phyloP scores from a whole-genome alignment of 2,113 vertebrate genomes.

The Petroica traversi region DNA sequence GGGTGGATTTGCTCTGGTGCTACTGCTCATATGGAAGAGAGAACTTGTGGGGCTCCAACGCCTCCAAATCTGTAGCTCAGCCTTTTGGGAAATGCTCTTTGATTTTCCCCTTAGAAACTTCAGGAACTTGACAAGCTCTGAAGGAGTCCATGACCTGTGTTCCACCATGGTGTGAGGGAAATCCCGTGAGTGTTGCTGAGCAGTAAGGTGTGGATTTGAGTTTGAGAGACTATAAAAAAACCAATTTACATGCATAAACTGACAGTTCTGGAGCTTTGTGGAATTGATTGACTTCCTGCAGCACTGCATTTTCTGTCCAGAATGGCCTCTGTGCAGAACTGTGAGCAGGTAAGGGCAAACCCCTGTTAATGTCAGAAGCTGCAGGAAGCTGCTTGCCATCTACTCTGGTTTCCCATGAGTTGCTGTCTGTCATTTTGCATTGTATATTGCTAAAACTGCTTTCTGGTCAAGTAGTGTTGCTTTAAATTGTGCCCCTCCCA shows the following conservation, averaged over 20 bases:
- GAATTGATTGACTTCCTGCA: conserved; percentile 8
- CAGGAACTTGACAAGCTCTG: conserved; percentile 24
- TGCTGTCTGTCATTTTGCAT: conserved; percentile 61
- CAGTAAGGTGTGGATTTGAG: not conserved
- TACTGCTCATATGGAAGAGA: not conserved
- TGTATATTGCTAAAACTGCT: conserved; percentile 64
- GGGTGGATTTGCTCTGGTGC: conserved; percentile 18
- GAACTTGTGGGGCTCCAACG: not conserved
- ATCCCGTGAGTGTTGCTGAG: not conserved
- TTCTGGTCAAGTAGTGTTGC: conserved; percentile 74
- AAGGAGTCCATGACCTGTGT: not conserved
- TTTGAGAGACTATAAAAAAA: not conserved
- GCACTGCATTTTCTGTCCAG: conserved; percentile 1
- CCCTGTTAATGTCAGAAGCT: conserved; percentile 19
- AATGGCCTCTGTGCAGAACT: conserved; percentile 3
- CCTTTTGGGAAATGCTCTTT: conserved; percentile 14
- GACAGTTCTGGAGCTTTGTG: conserved; percentile 37
- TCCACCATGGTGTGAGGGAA: conserved; percentile 1
- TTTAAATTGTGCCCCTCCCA: conserved; percentile 86
- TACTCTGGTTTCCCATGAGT: conserved; percentile 34
- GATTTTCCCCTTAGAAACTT: conserved; percentile 10
- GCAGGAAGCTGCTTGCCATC: conserved; percentile 59
- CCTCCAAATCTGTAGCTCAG: not conserved
- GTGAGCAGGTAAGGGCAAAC: conserved; percentile 41
- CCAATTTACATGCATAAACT: not conserved